These are phyloP conservation scores for Coreius guichenoti DNA, from an alignment of 2,797 vertebrate species.

Conservation along the genomic window DNA sequence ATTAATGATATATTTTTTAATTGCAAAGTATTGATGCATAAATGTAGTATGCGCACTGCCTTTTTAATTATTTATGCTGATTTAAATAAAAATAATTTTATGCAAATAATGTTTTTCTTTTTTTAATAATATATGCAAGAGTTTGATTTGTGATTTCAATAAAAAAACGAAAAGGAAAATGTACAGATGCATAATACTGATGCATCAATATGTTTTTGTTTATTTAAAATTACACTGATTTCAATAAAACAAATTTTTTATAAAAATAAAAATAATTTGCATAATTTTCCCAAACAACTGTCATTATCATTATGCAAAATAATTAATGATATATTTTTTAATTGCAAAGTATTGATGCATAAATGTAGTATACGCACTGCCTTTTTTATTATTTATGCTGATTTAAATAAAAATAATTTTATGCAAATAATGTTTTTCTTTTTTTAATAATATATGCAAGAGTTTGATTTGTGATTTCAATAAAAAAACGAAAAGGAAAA, in stretches of 20 bases:
- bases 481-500: no score
- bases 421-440: background rate
- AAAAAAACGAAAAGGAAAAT: no score
- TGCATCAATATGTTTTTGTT: no score
- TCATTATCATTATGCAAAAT: background rate
- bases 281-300: no score
- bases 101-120: background rate
- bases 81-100: background rate
- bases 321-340: background rate
- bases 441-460: no score
- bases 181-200: no score
- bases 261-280: background rate
- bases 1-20: no score
- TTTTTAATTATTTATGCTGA: background rate
- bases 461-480: no score
- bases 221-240: no score
- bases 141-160: no score
- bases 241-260: no score
- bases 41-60: background rate
- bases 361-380: background rate
- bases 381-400: background rate
- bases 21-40: background rate
- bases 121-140: no score
- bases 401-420: background rate
- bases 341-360: background rate